Evolutionary conservation across 2,113 vertebrate genomes (phyloP), one percentile per base, ranked within the genome.

Genomic region (Catharus fuscescens): DNA sequence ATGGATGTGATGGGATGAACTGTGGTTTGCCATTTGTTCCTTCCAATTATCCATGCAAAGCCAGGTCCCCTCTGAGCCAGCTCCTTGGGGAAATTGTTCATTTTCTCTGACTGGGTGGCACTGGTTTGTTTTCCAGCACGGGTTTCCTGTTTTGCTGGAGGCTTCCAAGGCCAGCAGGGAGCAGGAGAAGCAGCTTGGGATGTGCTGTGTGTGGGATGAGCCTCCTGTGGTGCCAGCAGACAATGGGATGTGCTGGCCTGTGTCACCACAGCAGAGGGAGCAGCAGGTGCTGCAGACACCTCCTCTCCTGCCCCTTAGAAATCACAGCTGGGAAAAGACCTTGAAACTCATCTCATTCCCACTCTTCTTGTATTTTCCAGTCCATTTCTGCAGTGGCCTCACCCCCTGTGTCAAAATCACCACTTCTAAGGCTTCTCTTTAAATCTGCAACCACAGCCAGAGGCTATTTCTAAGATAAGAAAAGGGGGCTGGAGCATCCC

Each of bases 81-180:
- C 59, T 95, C 90, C 91, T 23, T 71, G 56, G 92, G 86, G 71
- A 95, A 76, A 50, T 32, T 1, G 83, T 73, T 85, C 42, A 80
- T 94, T 78, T 80, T 79, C 81, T 95, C 67, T 53, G 57, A 2
- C 69, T 93, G 90, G 82, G 95, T 88, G 91, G 94, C 62, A 76
- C 34, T 19, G 60, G 48, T 76, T 92, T 94, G 91, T 19, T 86
- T 96, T 96, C 80, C 80, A 72, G 57, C 40, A 34, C 0, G 28
- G 56, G 50, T 88, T 92, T 93, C 78, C 91, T 77, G 5, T 65
- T 79, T 86, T 23, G 6, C 47, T 62, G 80, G n/a, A 80, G 80
- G 8, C 65, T 76, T 28, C 77, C 62, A 73, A 86, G 86, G 78
- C 54, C 70, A 80, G 36, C 24, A 6, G 1, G 9, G 84, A 87